phyloP scores from a whole-genome alignment of 2,113 vertebrate species.

The Salvelinus namaycush region DNA sequence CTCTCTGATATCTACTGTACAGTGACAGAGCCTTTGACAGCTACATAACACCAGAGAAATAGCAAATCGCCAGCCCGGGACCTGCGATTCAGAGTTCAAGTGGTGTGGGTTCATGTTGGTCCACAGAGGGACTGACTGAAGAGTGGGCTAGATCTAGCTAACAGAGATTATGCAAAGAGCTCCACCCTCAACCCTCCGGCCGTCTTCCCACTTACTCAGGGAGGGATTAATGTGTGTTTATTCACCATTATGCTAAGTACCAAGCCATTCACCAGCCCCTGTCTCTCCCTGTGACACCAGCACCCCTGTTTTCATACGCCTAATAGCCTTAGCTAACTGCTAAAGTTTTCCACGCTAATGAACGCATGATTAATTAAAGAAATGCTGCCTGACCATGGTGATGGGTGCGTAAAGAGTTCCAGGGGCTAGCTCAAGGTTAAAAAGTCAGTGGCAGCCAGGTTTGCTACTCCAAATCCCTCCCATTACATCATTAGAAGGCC shows the following conservation, averaged over 20 bases:
- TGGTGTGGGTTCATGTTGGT: constrained; percentile 8
- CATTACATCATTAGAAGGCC: constrained; percentile 60
- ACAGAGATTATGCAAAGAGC: constrained; percentile 25
- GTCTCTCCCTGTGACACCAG: constrained; percentile 40
- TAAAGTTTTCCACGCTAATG: constrained; percentile 42
- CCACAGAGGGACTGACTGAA: constrained; percentile 4
- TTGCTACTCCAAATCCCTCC: constrained; percentile 47
- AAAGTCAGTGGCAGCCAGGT: constrained; percentile 40
- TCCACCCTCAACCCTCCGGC: background rate
- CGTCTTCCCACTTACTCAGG: constrained; percentile 27
- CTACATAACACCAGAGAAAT: background rate
- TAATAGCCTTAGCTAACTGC: constrained; percentile 35
- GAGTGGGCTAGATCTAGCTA: background rate
- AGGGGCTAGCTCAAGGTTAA: constrained; percentile 37
- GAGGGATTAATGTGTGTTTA: constrained; percentile 62
- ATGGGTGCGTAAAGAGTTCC: constrained; percentile 26
- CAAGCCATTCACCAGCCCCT: constrained; percentile 42
- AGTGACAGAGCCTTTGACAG: constrained; percentile 3
- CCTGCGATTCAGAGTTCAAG: constrained; percentile 12
- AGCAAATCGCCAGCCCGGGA: background rate
- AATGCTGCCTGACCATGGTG: constrained; percentile 13
- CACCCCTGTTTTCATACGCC: constrained; percentile 46
- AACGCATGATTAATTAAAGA: constrained; percentile 56
- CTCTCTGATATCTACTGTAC: constrained; percentile 1
- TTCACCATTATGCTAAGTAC: constrained; percentile 48